A percentile compares a stretch with the other conserved stretches of the same genome.
These are phyloP conservation scores for Pandion haliaetus DNA, from an alignment of 2,113 vertebrate species.

Conservation along the genomic window DNA sequence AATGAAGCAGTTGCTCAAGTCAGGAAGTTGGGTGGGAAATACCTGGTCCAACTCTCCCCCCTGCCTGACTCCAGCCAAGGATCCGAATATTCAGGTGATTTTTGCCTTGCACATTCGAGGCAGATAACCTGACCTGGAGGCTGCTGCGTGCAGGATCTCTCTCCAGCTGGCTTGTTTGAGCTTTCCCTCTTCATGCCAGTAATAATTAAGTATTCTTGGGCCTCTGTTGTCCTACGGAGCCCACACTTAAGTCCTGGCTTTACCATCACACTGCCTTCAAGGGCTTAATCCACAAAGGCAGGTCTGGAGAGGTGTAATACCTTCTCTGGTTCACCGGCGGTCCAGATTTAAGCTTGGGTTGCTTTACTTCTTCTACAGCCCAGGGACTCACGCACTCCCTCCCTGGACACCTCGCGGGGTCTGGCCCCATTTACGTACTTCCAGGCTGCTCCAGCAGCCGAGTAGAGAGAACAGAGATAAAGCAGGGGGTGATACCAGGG, in stretches of 20 bases:
- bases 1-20: background rate
- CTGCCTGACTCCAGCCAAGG: background rate
- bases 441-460: background rate
- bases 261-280: background rate
- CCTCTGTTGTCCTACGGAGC: rapidly evolving
- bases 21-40: background rate
- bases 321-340: rapidly evolving
- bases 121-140: background rate
- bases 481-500: background rate
- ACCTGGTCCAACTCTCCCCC: background rate
- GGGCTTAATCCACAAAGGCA: background rate
- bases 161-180: background rate
- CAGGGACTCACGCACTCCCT: background rate
- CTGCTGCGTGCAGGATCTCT: background rate
- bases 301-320: background rate
- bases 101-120: background rate
- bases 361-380: background rate
- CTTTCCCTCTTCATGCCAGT: too few species aligned
- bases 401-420: background rate
- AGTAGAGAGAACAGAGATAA: background rate
- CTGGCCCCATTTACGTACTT: background rate
- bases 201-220: background rate
- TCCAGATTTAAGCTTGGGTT: background rate
- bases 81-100: background rate
- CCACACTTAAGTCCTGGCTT: background rate